These are phyloP conservation scores for Helleia helle DNA, from an alignment of 2,888 invertebrate species.

Conservation along the genomic window DNA sequence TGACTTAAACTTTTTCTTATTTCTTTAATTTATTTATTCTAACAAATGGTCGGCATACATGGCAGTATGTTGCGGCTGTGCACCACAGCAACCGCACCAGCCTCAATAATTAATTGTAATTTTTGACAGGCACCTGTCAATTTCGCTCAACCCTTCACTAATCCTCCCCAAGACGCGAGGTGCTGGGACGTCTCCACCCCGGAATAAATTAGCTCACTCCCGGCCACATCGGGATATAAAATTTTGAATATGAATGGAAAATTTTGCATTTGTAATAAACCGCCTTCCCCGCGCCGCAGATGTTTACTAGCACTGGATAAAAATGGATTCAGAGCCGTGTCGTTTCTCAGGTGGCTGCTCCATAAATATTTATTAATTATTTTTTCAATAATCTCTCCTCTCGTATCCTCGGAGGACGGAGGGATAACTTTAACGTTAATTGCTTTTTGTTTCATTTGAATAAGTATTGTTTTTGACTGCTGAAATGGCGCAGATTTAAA, in stretches of 20 bases:
- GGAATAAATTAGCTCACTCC: conserved; percentile 85
- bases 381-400: conserved; percentile 73
- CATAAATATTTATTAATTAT: conserved; percentile 75
- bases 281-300: conserved; percentile 73
- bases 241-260: conserved; percentile 93
- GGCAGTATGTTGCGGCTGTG: no score
- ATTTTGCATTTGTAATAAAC: conserved; percentile 90
- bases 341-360: conserved; percentile 66
- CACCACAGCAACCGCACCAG: conserved; percentile 47
- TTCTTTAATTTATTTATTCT: no score
- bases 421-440: conserved; percentile 70
- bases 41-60: no score
- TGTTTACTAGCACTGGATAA: conserved; percentile 63
- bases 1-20: no score
- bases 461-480: conserved; percentile 73
- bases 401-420: conserved; percentile 60
- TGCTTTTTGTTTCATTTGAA: conserved; percentile 74
- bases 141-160: conserved; percentile 69
- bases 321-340: conserved; percentile 51
- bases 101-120: conserved; percentile 72
- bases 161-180: conserved; percentile 67
- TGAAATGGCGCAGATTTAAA: conserved; percentile 59
- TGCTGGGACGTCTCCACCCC: conserved; percentile 60
- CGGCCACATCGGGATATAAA: conserved; percentile 84
- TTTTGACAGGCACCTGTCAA: conserved; percentile 74